Evolutionary conservation across 2,888 invertebrate species (phyloP).

Genomic region (Ormyrus thymus): DNA sequence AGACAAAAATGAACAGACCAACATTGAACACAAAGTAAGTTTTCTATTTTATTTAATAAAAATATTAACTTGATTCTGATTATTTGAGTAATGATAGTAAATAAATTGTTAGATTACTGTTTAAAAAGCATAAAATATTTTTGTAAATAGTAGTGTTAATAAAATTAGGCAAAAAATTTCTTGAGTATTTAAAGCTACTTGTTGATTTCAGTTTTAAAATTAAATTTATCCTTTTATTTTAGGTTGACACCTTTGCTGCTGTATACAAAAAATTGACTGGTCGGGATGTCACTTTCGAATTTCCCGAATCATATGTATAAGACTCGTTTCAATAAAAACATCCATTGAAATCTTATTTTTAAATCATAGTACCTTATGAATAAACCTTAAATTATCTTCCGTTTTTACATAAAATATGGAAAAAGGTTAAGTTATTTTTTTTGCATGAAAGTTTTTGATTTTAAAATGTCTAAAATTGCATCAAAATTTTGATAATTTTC

Average conservation of each 20-base stretch:
- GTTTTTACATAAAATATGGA: background rate
- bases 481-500: too few species aligned
- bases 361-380: constrained; percentile 10
- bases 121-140: background rate
- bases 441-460: too few species aligned
- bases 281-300: constrained; percentile 98
- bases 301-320: constrained; percentile 98
- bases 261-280: constrained; percentile 99
- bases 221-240: constrained; percentile 72
- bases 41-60: constrained; percentile 21
- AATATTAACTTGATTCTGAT: constrained; percentile 9
- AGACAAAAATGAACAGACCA: constrained; percentile 98
- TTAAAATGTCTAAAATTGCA: too few species aligned
- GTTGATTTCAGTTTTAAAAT: constrained; percentile 1
- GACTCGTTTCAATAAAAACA: constrained; percentile 58
- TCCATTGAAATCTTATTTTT: constrained; percentile 48
- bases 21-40: constrained; percentile 97
- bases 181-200: too few species aligned
- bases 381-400: background rate
- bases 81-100: too few species aligned
- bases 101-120: too few species aligned
- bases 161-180: background rate
- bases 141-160: background rate
- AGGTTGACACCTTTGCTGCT: constrained; percentile 98
- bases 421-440: background rate